phyloP scores from a whole-genome alignment of 2,113 vertebrate genomes.

The Glaucidium brasilianum region DNA sequence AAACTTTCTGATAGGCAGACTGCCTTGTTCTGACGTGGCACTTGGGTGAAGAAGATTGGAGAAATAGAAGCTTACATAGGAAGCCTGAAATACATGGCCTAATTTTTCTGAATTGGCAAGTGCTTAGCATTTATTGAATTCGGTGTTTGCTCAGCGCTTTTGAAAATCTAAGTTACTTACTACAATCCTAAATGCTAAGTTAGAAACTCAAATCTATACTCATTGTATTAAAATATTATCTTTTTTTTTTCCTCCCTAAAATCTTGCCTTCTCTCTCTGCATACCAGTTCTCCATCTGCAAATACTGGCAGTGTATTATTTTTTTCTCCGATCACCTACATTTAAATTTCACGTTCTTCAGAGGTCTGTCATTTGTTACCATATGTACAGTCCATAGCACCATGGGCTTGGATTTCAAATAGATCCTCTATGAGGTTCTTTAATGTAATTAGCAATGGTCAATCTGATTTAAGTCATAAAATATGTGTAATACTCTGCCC shows the following conservation, averaged over 20 bases:
- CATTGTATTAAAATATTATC: background rate
- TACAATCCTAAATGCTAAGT: background rate
- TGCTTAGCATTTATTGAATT: background rate
- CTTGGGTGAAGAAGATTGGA: background rate
- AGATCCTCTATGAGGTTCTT: background rate
- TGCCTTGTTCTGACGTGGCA: background rate
- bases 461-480: background rate
- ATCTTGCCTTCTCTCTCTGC: background rate
- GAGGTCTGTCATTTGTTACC: background rate
- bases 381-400: background rate
- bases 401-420: background rate
- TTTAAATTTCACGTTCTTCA: background rate
- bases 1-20: background rate
- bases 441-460: background rate
- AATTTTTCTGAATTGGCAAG: background rate
- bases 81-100: background rate
- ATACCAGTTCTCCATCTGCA: background rate
- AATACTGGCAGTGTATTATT: background rate
- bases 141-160: background rate
- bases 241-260: background rate
- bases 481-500: background rate
- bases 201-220: background rate
- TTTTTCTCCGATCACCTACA: background rate
- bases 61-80: background rate
- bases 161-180: background rate